Conservation (phyloP, 2,797 vertebrate species). For the Huso huso region DNA sequence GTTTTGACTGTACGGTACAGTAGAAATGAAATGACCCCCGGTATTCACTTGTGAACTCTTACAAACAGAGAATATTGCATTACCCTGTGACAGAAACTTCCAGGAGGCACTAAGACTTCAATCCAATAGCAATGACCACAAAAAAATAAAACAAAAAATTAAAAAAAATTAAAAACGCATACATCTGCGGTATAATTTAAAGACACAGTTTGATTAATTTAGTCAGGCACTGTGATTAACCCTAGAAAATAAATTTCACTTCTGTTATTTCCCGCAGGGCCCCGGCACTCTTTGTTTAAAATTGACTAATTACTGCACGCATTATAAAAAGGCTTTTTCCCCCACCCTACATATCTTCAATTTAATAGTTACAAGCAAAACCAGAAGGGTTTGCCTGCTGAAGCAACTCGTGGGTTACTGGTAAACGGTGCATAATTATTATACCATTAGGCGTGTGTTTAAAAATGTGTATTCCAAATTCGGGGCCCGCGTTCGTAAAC, state of each 20-base stretch:
- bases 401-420: conserved; percentile 8
- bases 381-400: background rate
- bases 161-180: conserved; percentile 57
- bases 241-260: conserved; percentile 74
- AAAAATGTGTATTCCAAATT: background rate
- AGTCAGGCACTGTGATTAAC: conserved; percentile 77
- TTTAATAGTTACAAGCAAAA: conserved; percentile 27
- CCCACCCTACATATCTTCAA: conserved; percentile 59
- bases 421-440: conserved; percentile 2
- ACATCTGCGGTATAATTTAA: conserved; percentile 74
- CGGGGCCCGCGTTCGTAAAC: conserved; percentile 6
- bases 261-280: conserved; percentile 73
- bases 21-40: no score
- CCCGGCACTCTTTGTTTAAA: conserved; percentile 71
- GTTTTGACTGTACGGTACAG: no score
- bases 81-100: conserved; percentile 49
- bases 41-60: conserved; percentile 20
- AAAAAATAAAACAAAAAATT: conserved; percentile 52
- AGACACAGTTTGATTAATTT: conserved; percentile 77
- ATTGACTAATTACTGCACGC: conserved; percentile 71
- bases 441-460: background rate
- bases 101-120: conserved; percentile 49
- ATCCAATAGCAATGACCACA: conserved; percentile 63
- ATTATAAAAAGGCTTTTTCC: conserved; percentile 57
- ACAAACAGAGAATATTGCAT: conserved; percentile 35